Evolutionary conservation across 2,888 invertebrate genomes (phyloP), one percentile per base, ranked within the genome.

Genomic region (Xestia ashworthii): DNA sequence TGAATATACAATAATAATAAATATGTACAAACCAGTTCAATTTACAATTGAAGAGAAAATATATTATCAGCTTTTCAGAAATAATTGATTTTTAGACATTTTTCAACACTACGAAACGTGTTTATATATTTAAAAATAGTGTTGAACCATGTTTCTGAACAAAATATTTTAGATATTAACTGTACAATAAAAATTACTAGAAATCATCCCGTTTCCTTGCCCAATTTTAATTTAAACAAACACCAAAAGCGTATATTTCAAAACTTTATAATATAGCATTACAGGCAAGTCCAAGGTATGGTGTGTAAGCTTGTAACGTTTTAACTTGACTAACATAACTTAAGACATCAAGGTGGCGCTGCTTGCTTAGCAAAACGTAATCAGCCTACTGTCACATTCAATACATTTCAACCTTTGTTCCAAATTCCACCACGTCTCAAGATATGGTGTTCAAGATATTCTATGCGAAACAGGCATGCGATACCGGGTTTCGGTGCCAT

Each of bases 1-100:
- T 38, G 38, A 72, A 74, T 78, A 86, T 78, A 86, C 72, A 80
- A 66, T 62, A 41, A 71, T 72, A 72, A 32, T 62, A 76, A 58
- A 67, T 80, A 76, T 85, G 46, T 85, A 87, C 82, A 82, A 64
- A 68, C 16, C 5, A 41, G 32, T 67, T n/a, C n/a, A n/a, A 77
- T 74, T 77, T 70, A 74, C 66, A 86, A 77, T 62, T 16, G n/a
- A 44, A 48, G 44, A 46, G 32, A 71, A 62, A 16, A 25, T 55
- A 75, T 62, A 22, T 6, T 12, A 5, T 9, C 2, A 16, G n/a
- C 5, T 16, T 65, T 53, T 41, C 19, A 38, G 19, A 41, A 41
- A 44, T 67, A 16, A 19, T 41, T 12, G 38, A 22, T 22, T 64
- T 38, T 41, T 22, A 9, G 22, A n/a, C 11, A n/a, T 12, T 11